A percentile compares a stretch with the other conserved stretches of the same genome.
Evolutionary conservation across 2,888 invertebrate species (phyloP).

Genomic region (Euspilapteryx auroguttella): DNA sequence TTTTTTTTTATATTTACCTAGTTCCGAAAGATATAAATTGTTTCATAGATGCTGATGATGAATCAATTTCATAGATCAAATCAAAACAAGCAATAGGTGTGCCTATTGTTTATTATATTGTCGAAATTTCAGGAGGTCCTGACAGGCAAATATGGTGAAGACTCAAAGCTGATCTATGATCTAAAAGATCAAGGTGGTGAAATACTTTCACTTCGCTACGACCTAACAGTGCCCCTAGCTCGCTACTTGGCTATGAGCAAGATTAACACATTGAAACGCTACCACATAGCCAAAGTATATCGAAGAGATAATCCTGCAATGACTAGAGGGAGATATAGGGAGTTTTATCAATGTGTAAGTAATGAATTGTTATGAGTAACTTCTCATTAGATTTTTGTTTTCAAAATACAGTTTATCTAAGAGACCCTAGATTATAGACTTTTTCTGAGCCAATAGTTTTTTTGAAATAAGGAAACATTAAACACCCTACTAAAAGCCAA

Average conservation of each 20-base stretch:
- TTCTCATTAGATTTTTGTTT: constrained; percentile 11
- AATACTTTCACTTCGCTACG: constrained; percentile 92
- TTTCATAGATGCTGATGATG: no score
- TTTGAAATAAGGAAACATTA: no score
- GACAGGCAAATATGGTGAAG: constrained; percentile 99
- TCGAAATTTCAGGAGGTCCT: constrained; percentile 90
- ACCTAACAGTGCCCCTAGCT: constrained; percentile 97
- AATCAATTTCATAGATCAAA: no score
- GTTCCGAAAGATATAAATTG: no score
- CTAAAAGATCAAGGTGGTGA: constrained; percentile 98
- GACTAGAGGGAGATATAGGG: constrained; percentile 92
- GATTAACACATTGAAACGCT: constrained; percentile 89
- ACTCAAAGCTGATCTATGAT: constrained; percentile 98
- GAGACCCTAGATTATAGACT: no score
- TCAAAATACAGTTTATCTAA: no score
- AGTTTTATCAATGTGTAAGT: constrained; percentile 99
- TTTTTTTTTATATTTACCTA: constrained; percentile 2
- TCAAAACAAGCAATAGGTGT: no score
- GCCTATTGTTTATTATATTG: no score
- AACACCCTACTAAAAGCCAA: no score
- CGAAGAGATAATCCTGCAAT: constrained; percentile 97
- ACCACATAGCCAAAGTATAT: constrained; percentile 99
- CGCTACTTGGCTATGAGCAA: constrained; percentile 98
- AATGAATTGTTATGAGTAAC: constrained; percentile 5
- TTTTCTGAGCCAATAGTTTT: no score